A percentile compares a stretch with the other conserved stretches of the same genome.
Evolutionary conservation across 2,888 invertebrate species (phyloP).

Genomic region (Gymnoscelis rufifasciata): DNA sequence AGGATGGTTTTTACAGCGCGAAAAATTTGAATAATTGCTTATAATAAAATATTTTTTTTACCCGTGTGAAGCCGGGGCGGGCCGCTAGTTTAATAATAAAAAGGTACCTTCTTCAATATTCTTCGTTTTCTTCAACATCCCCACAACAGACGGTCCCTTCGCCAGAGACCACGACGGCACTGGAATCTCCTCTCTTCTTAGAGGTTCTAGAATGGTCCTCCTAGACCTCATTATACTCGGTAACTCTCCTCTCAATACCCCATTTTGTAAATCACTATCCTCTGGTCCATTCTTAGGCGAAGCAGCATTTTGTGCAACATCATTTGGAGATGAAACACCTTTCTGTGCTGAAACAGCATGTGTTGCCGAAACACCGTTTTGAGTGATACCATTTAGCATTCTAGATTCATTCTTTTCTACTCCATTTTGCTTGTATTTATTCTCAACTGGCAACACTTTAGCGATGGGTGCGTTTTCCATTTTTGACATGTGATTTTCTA

Average conservation of each 20-base stretch:
- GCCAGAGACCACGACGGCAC: slow-evolving; percentile 69
- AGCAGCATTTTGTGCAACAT: not conserved
- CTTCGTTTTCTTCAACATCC: slow-evolving; percentile 51
- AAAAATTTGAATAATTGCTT: too few species aligned
- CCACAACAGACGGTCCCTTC: slow-evolving; percentile 64
- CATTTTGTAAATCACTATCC: slow-evolving; percentile 10
- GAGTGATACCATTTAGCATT: not conserved
- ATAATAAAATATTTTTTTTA: too few species aligned
- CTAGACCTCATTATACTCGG: slow-evolving; percentile 56
- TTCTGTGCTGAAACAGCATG: not conserved
- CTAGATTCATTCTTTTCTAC: slow-evolving; percentile 10
- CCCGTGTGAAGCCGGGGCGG: too few species aligned
- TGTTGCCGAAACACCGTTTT: not conserved
- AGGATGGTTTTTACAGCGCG: too few species aligned
- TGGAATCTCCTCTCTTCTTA: slow-evolving; percentile 52
- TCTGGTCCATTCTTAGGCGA: too few species aligned
- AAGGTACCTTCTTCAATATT: slow-evolving; percentile 35
- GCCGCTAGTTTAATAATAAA: not conserved
- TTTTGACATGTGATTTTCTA: slow-evolving; percentile 60
- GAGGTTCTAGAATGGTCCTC: slow-evolving; percentile 66
- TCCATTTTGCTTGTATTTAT: slow-evolving; percentile 21
- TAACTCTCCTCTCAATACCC: slow-evolving; percentile 41
- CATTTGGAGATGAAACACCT: not conserved
- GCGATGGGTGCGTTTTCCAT: slow-evolving; percentile 33
- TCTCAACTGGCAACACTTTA: slow-evolving; percentile 39